Conservation (phyloP, 2,888 invertebrate genomes). For the Kryphioiulus occultus region DNA sequence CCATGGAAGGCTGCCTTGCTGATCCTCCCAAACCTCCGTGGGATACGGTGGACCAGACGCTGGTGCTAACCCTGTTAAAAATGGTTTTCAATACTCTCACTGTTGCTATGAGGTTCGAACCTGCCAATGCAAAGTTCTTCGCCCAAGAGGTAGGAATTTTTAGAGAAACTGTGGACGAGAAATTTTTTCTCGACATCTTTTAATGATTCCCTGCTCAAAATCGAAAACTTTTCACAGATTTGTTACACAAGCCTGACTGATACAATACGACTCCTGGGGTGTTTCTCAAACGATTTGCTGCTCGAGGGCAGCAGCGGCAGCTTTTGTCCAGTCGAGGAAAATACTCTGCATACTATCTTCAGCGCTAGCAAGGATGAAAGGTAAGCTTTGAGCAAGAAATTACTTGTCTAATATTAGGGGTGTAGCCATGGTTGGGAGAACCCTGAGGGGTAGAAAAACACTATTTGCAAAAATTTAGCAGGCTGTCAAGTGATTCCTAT, state of each 20-base stretch:
- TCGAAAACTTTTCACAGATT: slow-evolving; percentile 68
- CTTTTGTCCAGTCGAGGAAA: slow-evolving; percentile 59
- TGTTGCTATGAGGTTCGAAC: slow-evolving; percentile 98
- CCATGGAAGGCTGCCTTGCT: slow-evolving; percentile 83
- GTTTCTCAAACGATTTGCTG: slow-evolving; percentile 69
- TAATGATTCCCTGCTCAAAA: neutral
- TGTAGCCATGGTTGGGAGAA: no score
- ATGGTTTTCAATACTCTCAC: slow-evolving; percentile 94
- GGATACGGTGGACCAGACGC: slow-evolving; percentile 65
- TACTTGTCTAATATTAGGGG: neutral
- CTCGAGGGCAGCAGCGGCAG: neutral
- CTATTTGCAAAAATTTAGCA: no score
- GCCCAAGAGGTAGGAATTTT: slow-evolving; percentile 82
- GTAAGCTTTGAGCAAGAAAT: neutral
- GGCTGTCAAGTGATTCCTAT: no score
- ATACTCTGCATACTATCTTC: slow-evolving; percentile 75
- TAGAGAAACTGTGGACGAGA: neutral
- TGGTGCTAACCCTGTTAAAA: slow-evolving; percentile 79
- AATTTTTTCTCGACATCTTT: slow-evolving; percentile 32
- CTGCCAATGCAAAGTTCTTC: slow-evolving; percentile 98
- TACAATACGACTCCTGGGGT: slow-evolving; percentile 88
- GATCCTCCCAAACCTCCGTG: slow-evolving; percentile 66
- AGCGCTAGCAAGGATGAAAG: slow-evolving; percentile 75
- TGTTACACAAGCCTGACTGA: slow-evolving; percentile 93
- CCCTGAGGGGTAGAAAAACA: no score